These are phyloP conservation scores for Boloria euphrosyne DNA, from an alignment of 2,888 invertebrate genomes.

Conservation along the genomic window DNA sequence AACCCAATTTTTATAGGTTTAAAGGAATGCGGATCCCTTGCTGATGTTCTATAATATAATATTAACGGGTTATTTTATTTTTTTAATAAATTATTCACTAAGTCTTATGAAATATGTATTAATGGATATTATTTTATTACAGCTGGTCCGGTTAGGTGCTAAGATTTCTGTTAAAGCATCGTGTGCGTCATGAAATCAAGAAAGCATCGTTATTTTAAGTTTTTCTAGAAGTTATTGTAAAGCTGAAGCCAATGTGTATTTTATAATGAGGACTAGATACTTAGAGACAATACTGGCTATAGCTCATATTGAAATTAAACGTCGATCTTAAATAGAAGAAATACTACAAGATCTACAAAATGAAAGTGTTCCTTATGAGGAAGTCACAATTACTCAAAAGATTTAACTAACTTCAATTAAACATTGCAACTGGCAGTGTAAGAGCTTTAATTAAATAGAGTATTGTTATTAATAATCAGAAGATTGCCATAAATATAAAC, in stretches of 20 bases:
- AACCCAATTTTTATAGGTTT: slow-evolving; percentile 40
- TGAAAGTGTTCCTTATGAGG: no score
- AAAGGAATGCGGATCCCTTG: slow-evolving; percentile 44
- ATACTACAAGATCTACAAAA: no score
- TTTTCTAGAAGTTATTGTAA: slow-evolving; percentile 32
- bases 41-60: slow-evolving; percentile 21
- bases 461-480: slow-evolving; percentile 14
- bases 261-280: slow-evolving; percentile 24
- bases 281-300: background rate
- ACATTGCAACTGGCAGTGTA: no score
- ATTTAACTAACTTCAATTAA: no score
- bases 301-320: background rate
- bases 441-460: slow-evolving; percentile 6
- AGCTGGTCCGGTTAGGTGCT: slow-evolving; percentile 48
- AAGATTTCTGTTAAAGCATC: slow-evolving; percentile 42
- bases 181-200: slow-evolving; percentile 41
- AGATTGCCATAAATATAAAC: slow-evolving; percentile 31
- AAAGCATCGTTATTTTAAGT: slow-evolving; percentile 29
- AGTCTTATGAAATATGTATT: background rate
- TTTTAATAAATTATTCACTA: background rate
- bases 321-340: no score
- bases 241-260: slow-evolving; percentile 41
- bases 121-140: slow-evolving; percentile 31
- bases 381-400: no score
- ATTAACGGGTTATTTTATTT: slow-evolving; percentile 16